These are phyloP conservation scores for Coleophora flavipennella DNA, from an alignment of 2,888 invertebrate species.

Conservation along the genomic window DNA sequence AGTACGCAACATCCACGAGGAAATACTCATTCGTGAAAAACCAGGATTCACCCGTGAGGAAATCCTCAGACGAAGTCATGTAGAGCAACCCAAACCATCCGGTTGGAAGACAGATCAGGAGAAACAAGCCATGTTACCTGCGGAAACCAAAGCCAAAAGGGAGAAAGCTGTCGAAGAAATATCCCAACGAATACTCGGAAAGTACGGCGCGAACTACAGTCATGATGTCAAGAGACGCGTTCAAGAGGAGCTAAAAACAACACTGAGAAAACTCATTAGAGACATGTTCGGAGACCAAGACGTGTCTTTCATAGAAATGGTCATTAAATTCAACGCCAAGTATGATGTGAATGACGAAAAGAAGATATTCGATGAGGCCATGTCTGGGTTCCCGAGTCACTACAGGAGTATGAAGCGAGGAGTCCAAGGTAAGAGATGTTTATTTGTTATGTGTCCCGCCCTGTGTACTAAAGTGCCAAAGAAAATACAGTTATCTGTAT, in stretches of 20 bases:
- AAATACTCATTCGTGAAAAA: no score
- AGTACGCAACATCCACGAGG: background rate
- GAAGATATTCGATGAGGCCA: constrained; percentile 39
- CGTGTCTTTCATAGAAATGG: constrained; percentile 48
- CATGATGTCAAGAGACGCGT: constrained; percentile 30
- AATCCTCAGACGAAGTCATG: no score
- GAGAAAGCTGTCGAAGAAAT: constrained; percentile 47
- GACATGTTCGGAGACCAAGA: constrained; percentile 48
- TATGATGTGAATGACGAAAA: constrained; percentile 34
- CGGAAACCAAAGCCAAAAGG: constrained; percentile 29
- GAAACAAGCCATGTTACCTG: constrained; percentile 1
- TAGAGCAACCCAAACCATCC: background rate
- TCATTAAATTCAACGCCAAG: constrained; percentile 45
- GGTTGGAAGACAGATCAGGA: background rate
- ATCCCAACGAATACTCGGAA: constrained; percentile 32
- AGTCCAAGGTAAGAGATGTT: constrained; percentile 39
- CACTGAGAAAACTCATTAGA: constrained; percentile 27
- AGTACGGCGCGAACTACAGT: constrained; percentile 26
- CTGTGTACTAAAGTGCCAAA: no score
- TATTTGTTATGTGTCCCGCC: no score
- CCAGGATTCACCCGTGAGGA: no score
- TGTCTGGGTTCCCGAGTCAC: constrained; percentile 35
- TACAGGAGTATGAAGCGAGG: constrained; percentile 34
- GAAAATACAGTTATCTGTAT: no score
- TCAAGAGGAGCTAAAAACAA: constrained; percentile 29